Evolutionary conservation across 1,140 invertebrate genomes (phyloP).

Genomic region (Ceratoteleas bidentatus): DNA sequence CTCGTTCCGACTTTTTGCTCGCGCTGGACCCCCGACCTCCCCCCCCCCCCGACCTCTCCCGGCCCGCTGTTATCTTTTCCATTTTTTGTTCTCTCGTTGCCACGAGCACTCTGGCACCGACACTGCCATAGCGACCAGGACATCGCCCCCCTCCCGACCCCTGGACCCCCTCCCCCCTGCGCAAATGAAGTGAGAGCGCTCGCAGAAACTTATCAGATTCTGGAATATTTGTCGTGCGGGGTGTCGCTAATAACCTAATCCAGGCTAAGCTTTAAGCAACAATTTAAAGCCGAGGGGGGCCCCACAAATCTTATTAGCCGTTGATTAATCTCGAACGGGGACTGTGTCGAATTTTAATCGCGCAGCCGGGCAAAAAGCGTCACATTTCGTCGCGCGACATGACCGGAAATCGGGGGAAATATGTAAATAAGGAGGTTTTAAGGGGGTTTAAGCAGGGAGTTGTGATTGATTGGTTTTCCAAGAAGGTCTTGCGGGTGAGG

Average conservation of each 20-base stretch:
- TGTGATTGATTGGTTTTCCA: conserved; percentile 8
- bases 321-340: conserved; percentile 33
- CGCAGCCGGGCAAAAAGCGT: conserved; percentile 40
- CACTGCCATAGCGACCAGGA: conserved; percentile 27
- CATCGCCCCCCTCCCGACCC: not conserved
- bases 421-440: too few relatives aligned
- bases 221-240: conserved; percentile 22
- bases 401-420: conserved; percentile 27
- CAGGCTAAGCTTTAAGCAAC: conserved; percentile 37
- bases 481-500: too few relatives aligned
- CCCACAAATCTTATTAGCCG: conserved; percentile 40
- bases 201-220: conserved; percentile 31
- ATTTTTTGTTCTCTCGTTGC: conserved; percentile 55
- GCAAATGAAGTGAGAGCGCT: conserved; percentile 30
- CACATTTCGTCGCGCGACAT: conserved; percentile 17
- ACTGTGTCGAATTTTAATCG: conserved; percentile 40
- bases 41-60: conserved; percentile 49
- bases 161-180: too few relatives aligned
- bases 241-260: conserved; percentile 47
- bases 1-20: conserved; percentile 22
- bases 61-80: conserved; percentile 43
- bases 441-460: conserved; percentile 4
- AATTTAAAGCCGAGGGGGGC: conserved; percentile 24
- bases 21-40: conserved; percentile 50
- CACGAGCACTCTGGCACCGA: conserved; percentile 52